phyloP scores from a whole-genome alignment of 2,113 vertebrate genomes.

The Proterorhinus semilunaris region DNA sequence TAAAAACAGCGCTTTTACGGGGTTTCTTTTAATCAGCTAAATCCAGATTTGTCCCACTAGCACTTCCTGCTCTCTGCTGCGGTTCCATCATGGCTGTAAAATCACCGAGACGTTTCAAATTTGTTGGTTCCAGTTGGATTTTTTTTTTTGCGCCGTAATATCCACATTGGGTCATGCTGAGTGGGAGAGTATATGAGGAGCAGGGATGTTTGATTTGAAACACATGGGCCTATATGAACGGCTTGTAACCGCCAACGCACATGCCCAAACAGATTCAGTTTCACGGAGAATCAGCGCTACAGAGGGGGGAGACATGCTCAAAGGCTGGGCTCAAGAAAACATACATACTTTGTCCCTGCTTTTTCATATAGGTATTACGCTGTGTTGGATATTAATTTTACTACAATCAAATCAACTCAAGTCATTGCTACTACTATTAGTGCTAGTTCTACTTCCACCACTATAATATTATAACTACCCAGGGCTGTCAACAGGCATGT shows the following conservation, averaged over 20 bases:
- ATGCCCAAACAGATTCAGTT: constrained; percentile 35
- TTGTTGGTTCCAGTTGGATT: constrained; percentile 34
- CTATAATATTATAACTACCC: too few relatives aligned
- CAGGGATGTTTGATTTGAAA: constrained; percentile 41
- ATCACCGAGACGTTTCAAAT: constrained; percentile 45
- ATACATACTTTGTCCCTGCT: too few relatives aligned
- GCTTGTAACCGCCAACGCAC: constrained; percentile 30
- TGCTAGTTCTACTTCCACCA: too few relatives aligned
- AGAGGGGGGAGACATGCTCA: background rate
- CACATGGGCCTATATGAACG: constrained; percentile 26
- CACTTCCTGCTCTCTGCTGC: constrained; percentile 57
- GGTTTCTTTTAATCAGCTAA: constrained; percentile 48
- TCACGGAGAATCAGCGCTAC: constrained; percentile 15
- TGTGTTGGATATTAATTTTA: too few relatives aligned
- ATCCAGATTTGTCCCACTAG: constrained; percentile 45
- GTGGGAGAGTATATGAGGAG: constrained; percentile 15
- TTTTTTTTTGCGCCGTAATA: constrained; percentile 35
- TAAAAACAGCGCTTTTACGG: constrained; percentile 48
- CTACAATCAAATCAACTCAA: too few relatives aligned
- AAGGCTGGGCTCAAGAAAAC: background rate
- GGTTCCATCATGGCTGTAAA: constrained; percentile 50
- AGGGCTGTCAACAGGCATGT: too few relatives aligned
- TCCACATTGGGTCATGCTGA: constrained; percentile 29
- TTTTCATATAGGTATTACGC: too few relatives aligned
- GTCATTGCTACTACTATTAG: too few relatives aligned